Conservation (phyloP, 2,113 vertebrate genomes). For the Syrrhaptes paradoxus region DNA sequence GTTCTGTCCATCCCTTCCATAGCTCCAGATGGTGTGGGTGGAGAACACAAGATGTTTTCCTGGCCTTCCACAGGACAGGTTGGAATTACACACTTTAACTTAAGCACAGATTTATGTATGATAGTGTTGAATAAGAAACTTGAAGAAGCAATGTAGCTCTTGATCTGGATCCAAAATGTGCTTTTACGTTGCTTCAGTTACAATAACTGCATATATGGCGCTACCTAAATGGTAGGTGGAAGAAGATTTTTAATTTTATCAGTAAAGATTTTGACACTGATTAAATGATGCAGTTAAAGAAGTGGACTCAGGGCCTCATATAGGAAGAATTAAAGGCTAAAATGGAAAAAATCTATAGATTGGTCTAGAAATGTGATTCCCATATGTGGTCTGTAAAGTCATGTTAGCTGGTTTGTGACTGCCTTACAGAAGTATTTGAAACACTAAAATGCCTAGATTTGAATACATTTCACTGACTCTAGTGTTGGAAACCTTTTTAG, state of each 20-base stretch:
- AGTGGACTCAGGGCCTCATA: not conserved
- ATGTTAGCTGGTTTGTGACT: not conserved
- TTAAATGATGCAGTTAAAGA: not conserved
- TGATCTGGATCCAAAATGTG: not conserved
- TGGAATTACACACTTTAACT: not conserved
- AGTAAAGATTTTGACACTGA: not conserved
- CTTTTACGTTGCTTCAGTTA: not conserved
- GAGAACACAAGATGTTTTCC: not conserved
- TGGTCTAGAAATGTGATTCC: not conserved
- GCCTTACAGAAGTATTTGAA: not conserved
- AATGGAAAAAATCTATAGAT: not conserved
- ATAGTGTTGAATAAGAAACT: not conserved
- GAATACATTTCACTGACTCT: not conserved
- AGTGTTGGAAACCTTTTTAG: too few species aligned
- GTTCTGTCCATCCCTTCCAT: not conserved
- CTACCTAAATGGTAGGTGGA: not conserved
- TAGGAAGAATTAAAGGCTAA: not conserved
- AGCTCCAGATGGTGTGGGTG: not conserved
- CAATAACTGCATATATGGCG: not conserved
- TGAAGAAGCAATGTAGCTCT: not conserved
- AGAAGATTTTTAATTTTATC: not conserved
- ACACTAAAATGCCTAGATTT: not conserved
- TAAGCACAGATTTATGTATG: not conserved
- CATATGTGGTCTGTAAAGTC: not conserved
- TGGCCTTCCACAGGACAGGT: not conserved